Base-by-base conservation (phyloP, 2,888 invertebrate genomes). In the Zhuqinia jingwanae region DNA sequence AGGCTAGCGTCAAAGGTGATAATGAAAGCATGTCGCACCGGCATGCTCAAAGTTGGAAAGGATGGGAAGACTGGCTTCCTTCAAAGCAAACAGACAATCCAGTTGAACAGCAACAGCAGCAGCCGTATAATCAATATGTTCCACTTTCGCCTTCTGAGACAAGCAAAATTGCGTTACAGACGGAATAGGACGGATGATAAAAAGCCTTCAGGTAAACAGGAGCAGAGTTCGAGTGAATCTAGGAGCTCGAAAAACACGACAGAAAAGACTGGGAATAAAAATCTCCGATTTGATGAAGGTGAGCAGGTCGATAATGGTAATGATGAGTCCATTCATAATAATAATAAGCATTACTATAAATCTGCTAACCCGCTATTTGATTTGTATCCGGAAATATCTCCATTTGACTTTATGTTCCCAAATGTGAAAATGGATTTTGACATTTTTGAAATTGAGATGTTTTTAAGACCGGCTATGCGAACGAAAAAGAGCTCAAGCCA, bases 391-490 rank as follows among this genome's bases (percentile, higher is more conserved):
- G 73, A 73, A 50, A n/a, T 25, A 8, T 15, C 47, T 17, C 42
- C 42, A 6, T 36, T 50, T 30, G 75, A 53, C n/a, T 75, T 27
- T 1, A 63, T 56, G 11, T 88, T 85, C 80, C 87, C 88, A 1
- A 56, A 75, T 45, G 50, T 87, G 0, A 82, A 45, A 27, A 75
- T 89, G 77, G 85, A 89, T 60, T 89, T 88, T 76, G 87, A 89
- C 17, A 68, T 89, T 50, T 88, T 89, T 70, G 89, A 87, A 80
- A 47, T 89, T 50, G 89, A 89, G 27, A 45, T 85, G 70, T 89
- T 88, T 63, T 47, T 89, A 36, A 89, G 84, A 63, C 88, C 88
- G 13, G 56, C 84, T 73, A 8, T 73, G 1, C 47, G 25, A 17
- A 8, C 25, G 0, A 73, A 73, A 25, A 36, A 65, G 22, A 65